phyloP scores from a whole-genome alignment of 37 sponge, comb jelly and placozoan genomes.

The Chondrilla cf. caribensis region DNA sequence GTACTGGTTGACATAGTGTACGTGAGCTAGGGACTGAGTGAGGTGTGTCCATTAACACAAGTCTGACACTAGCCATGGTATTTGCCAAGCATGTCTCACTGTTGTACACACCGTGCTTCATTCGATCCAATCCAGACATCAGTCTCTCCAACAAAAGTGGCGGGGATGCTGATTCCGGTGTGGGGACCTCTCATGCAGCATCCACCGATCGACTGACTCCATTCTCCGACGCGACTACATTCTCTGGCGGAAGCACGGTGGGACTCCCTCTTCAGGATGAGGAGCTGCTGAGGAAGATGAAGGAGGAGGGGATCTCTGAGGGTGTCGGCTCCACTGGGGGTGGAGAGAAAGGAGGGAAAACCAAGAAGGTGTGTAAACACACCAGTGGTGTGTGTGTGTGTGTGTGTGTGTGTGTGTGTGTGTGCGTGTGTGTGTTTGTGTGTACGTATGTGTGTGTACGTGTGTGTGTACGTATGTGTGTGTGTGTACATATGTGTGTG shows the following conservation, averaged over 20 bases:
- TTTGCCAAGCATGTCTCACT: no score
- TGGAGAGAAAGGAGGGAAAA: no score
- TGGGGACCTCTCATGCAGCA: not conserved
- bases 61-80: no score
- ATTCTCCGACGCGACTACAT: not conserved
- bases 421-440: not conserved
- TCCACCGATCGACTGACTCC: slow-evolving; percentile 14
- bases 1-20: no score
- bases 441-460: not conserved
- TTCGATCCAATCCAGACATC: slow-evolving; percentile 9
- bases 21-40: no score
- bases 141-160: not conserved
- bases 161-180: not conserved
- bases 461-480: slow-evolving; percentile 2
- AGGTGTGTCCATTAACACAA: no score
- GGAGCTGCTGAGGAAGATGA: not conserved
- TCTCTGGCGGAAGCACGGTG: not conserved
- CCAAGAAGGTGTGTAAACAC: no score
- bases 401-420: not conserved
- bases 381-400: not conserved
- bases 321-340: no score
- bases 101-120: no score
- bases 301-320: no score
- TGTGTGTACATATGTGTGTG: not conserved
- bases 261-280: not conserved